Percentiles rank a stretch among this genome's conserved stretches.
phyloP scores from a whole-genome alignment of 2,888 invertebrate species.

The Parochlus steinenii region DNA sequence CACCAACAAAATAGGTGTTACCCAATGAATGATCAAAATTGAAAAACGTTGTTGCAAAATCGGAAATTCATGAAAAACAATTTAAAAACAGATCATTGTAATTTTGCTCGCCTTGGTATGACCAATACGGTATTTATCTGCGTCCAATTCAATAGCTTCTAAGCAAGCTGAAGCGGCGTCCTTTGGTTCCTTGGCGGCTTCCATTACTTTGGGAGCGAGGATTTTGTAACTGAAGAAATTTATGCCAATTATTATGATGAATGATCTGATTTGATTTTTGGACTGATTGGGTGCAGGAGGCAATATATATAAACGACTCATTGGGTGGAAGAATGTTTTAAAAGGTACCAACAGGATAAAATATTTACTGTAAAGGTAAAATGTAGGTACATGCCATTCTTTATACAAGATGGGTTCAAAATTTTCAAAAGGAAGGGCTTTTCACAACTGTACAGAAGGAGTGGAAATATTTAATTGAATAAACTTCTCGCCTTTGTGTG shows the following conservation, averaged over 20 bases:
- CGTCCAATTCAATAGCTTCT: slow-evolving; percentile 66
- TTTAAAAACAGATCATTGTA: background rate
- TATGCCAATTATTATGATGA: background rate
- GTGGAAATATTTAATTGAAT: background rate
- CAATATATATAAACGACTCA: background rate
- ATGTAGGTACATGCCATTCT: too few relatives aligned
- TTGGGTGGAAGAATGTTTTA: too few relatives aligned
- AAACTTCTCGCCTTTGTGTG: slow-evolving; percentile 84
- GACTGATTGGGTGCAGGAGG: background rate
- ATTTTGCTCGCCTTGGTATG: slow-evolving; percentile 80
- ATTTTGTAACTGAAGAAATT: slow-evolving; percentile 84
- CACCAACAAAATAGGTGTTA: too few relatives aligned
- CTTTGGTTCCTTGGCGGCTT: slow-evolving; percentile 59
- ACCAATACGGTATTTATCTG: slow-evolving; percentile 90
- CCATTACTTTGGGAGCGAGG: slow-evolving; percentile 80
- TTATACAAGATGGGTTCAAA: too few relatives aligned
- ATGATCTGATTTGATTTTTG: background rate
- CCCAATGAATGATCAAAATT: background rate
- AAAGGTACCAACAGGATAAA: too few relatives aligned
- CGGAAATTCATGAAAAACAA: background rate
- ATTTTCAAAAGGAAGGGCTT: too few relatives aligned
- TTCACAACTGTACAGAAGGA: background rate
- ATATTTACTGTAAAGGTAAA: too few relatives aligned
- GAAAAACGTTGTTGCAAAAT: background rate
- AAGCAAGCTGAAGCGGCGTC: slow-evolving; percentile 70